Evolutionary conservation across 2,113 vertebrate genomes (phyloP).

Genomic region (Laticauda laticaudata): DNA sequence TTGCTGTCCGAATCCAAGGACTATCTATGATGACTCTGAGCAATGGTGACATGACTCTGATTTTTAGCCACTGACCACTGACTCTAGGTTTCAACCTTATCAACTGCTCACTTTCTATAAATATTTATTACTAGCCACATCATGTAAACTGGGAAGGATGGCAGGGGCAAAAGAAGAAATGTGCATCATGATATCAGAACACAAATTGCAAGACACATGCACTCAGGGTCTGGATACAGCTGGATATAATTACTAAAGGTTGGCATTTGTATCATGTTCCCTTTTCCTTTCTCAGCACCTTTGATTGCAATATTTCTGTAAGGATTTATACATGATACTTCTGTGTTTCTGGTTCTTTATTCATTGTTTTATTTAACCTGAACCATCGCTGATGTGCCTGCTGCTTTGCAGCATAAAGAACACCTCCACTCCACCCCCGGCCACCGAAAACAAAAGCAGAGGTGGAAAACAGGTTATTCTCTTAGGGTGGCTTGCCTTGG

Average conservation of each 20-base stretch:
- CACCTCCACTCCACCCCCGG: no score
- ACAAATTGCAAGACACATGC: neutral
- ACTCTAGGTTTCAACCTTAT: neutral
- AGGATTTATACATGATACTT: constrained; percentile 28
- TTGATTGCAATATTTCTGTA: constrained; percentile 49
- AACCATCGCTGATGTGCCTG: no score
- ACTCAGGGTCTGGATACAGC: neutral
- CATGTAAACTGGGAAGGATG: no score
- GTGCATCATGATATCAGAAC: neutral
- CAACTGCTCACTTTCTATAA: neutral
- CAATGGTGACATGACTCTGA: neutral
- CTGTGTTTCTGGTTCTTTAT: neutral
- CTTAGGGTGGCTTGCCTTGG: neutral
- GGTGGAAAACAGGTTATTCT: neutral
- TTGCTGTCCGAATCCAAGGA: neutral
- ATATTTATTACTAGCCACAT: no score
- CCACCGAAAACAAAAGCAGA: neutral
- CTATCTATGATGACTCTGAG: neutral
- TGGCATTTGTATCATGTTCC: neutral
- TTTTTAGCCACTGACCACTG: neutral
- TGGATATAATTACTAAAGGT: neutral
- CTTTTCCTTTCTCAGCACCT: neutral
- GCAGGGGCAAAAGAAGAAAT: neutral
- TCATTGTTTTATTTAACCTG: neutral
- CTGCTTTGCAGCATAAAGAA: neutral